phyloP scores from a whole-genome alignment of 2,797 vertebrate species.

The Lithobates sylvaticus region DNA sequence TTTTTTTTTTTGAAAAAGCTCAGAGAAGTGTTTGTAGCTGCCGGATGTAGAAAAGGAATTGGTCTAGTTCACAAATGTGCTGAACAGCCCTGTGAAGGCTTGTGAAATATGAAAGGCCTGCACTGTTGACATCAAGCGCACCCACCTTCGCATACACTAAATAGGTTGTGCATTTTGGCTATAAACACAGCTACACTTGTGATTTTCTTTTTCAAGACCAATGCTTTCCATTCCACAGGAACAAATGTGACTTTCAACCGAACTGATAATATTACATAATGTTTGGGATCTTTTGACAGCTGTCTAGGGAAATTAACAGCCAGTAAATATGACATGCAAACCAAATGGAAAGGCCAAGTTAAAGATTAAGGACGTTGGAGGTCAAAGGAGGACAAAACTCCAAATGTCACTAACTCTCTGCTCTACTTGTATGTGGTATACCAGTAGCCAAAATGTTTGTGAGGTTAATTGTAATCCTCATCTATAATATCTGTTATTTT shows the following conservation, averaged over 20 bases:
- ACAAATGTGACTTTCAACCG: slow-evolving; percentile 61
- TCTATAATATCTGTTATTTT: background rate
- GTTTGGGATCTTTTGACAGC: slow-evolving; percentile 60
- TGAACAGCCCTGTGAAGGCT: background rate
- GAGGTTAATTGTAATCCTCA: slow-evolving; percentile 21
- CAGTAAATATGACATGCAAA: slow-evolving; percentile 55
- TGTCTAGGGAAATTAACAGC: slow-evolving; percentile 48
- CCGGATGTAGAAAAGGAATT: background rate
- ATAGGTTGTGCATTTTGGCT: slow-evolving; percentile 30
- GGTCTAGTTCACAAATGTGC: slow-evolving; percentile 9
- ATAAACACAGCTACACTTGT: slow-evolving; percentile 38
- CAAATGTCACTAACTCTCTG: slow-evolving; percentile 16
- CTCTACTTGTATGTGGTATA: background rate
- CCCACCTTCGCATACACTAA: slow-evolving; percentile 1
- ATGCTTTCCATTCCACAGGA: slow-evolving; percentile 53
- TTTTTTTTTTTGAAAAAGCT: background rate
- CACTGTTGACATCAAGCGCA: background rate
- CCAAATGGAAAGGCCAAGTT: slow-evolving; percentile 53
- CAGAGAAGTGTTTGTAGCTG: background rate
- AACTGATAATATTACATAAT: slow-evolving; percentile 61
- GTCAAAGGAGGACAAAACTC: slow-evolving; percentile 46
- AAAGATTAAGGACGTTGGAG: slow-evolving; percentile 62
- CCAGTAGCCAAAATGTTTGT: background rate
- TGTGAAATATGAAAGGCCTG: slow-evolving; percentile 2
- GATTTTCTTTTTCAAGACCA: background rate